These are phyloP conservation scores for Watsonalla binaria DNA, from an alignment of 2,888 invertebrate genomes.

Conservation along the genomic window DNA sequence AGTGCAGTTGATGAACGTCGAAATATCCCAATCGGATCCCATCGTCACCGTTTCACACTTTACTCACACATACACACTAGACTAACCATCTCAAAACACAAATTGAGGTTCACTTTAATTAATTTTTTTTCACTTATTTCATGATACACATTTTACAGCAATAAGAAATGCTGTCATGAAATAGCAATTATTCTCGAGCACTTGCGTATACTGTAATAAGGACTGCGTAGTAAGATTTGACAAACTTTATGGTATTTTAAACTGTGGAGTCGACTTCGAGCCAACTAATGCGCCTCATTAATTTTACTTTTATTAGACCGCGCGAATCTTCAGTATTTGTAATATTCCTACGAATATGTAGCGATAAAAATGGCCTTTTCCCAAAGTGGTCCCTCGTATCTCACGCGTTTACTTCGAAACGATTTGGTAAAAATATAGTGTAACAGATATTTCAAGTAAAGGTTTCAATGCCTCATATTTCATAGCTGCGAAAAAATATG, in stretches of 20 bases:
- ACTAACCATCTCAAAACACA: conserved; percentile 11
- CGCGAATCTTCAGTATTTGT: background rate
- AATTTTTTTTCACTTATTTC: no score
- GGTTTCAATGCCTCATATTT: background rate
- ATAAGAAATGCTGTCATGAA: background rate
- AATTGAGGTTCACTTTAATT: background rate
- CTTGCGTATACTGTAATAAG: background rate
- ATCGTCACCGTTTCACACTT: conserved; percentile 35
- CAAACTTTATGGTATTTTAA: background rate
- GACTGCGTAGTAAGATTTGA: background rate
- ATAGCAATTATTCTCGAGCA: background rate
- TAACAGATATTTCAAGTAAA: background rate
- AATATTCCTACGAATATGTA: background rate
- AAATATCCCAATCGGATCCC: conserved; percentile 63
- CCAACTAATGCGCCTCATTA: background rate
- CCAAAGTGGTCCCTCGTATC: background rate
- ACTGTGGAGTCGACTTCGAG: background rate
- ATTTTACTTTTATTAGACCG: background rate
- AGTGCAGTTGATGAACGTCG: conserved; percentile 68
- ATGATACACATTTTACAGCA: no score
- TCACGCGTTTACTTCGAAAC: conserved; percentile 1
- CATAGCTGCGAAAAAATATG: background rate
- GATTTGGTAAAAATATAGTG: background rate
- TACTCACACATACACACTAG: conserved; percentile 17
- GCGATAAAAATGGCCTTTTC: background rate